Conservation (phyloP, 2,888 invertebrate genomes). For the Pandemis heparana region DNA sequence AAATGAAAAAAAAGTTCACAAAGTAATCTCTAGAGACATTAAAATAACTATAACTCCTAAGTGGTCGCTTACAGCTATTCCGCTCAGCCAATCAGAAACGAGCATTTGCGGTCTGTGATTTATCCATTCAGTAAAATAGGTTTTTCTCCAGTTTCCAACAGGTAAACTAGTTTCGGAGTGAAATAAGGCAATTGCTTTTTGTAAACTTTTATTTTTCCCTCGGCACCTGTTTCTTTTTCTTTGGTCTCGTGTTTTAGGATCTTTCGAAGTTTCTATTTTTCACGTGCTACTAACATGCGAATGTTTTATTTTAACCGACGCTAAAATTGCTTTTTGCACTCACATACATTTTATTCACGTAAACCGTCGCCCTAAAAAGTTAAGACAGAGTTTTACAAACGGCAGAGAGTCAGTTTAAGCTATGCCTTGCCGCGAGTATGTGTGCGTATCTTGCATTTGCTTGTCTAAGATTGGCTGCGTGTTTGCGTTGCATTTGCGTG, state of each 20-base stretch:
- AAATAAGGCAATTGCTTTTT: slow-evolving; percentile 14
- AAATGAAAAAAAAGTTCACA: neutral
- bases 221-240: neutral
- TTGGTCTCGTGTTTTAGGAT: neutral
- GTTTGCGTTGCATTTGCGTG: too few species aligned
- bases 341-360: too few species aligned
- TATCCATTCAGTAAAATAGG: slow-evolving; percentile 3
- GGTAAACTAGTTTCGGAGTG: slow-evolving; percentile 5
- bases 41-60: neutral
- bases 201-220: slow-evolving; percentile 3
- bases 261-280: slow-evolving; percentile 1
- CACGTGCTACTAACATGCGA: neutral
- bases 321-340: too few species aligned
- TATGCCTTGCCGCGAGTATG: too few species aligned
- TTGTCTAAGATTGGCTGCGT: too few species aligned
- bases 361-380: too few species aligned
- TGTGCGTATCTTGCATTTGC: too few species aligned
- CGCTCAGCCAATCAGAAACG: slow-evolving; percentile 2
- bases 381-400: too few species aligned
- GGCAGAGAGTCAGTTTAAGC: too few species aligned
- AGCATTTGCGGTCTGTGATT: slow-evolving; percentile 8
- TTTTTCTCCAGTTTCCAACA: slow-evolving; percentile 4
- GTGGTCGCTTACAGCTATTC: neutral
- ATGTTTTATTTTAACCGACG: neutral
- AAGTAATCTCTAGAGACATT: neutral